Base-by-base conservation (phyloP, 2,888 invertebrate species). In the Drosophila koepferae region DNA sequence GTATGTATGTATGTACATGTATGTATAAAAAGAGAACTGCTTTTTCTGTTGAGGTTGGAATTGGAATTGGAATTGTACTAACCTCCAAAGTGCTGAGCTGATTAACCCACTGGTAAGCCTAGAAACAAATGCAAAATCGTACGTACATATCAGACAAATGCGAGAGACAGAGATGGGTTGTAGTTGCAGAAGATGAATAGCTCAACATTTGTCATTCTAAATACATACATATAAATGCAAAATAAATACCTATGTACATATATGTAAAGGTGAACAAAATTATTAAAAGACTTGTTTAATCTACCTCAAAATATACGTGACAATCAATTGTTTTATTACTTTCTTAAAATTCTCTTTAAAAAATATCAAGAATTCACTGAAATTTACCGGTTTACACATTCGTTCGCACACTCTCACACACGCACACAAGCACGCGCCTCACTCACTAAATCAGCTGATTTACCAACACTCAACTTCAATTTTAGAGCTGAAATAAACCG, bases 91-190 rank as follows among this genome's bases (percentile, higher is more conserved):
- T 75, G 79, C 60, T 80, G 72, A 82, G 76, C 76, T 80, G 83
- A 80, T 80, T 80, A 72, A 82, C 80, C 83, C 80, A 80, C 83
- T 82, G 80, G 80, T 80, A 82, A 79, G 79, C 79, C 82, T 80
- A 82, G 76, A 80, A 80, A 71, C 79, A 82, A 71, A 78, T 74
- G 63, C 65, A 80, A 80, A 79, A 40, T 68, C 68, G 65, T 53
- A 81, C 61, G 67, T 16, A 76, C 80, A 58, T 67, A 61, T 73
- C 68, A 69, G 76, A 69, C 53, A 67, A n/a, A 41, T 55, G 53
- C 36, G 51, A 55, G 65, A 71, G 65, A 64, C 40, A 73, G 53
- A 53, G 41, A 59, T 28, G 43, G 43, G 38, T 36, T 63, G 44
- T 63, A 43, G 63, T 51, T 23, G 18, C 14, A 44, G 46, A 31